Evolutionary conservation across 2,888 invertebrate genomes (phyloP).

Genomic region (Rotaria sp.): DNA sequence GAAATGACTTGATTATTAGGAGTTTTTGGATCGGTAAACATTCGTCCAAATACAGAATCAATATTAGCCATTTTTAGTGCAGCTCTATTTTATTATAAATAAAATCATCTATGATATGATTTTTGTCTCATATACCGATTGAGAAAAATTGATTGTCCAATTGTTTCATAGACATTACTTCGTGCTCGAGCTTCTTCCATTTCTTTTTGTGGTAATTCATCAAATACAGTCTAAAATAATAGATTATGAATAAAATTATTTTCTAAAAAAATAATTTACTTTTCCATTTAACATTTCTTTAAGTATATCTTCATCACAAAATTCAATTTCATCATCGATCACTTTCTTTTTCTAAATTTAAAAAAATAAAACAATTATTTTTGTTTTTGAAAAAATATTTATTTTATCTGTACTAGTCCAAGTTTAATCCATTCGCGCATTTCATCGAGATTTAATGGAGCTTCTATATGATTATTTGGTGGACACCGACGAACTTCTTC

Average conservation of each 20-base stretch:
- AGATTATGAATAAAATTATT: too few species aligned
- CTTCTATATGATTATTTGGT: constrained; percentile 11
- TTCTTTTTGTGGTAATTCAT: constrained; percentile 35
- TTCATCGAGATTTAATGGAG: constrained; percentile 26
- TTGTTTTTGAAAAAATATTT: background rate
- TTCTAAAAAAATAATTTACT: background rate
- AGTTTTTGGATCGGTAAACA: constrained; percentile 74
- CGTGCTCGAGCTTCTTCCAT: constrained; percentile 65
- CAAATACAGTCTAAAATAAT: constrained; percentile 34
- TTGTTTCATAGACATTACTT: constrained; percentile 87
- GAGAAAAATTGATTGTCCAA: constrained; percentile 77
- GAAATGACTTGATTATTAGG: constrained; percentile 52
- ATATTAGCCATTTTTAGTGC: constrained; percentile 98
- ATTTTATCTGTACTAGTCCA: background rate
- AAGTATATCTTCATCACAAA: constrained; percentile 33
- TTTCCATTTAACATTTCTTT: background rate
- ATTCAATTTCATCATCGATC: constrained; percentile 36
- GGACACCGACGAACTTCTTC: constrained; percentile 17
- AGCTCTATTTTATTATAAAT: constrained; percentile 56
- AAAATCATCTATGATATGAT: background rate
- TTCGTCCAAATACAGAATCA: constrained; percentile 77
- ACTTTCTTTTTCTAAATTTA: constrained; percentile 27
- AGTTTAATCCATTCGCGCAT: constrained; percentile 34
- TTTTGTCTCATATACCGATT: constrained; percentile 60
- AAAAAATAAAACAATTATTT: background rate